Evolutionary conservation across 1,140 invertebrate genomes (phyloP).

Genomic region (Papilio glaucus): DNA sequence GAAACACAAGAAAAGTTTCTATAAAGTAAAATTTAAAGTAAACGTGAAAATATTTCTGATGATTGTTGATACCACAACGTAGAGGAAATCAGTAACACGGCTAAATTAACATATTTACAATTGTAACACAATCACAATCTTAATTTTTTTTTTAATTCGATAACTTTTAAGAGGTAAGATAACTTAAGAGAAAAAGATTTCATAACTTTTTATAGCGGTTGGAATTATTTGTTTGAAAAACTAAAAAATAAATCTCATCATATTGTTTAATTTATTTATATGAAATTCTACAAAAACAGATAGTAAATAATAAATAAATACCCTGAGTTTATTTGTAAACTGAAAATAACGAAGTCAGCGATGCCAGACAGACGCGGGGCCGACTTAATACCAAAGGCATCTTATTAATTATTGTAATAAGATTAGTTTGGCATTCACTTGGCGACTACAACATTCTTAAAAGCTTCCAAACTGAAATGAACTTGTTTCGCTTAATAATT

Average conservation of each 20-base stretch:
- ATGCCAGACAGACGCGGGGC: neutral
- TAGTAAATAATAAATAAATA: neutral
- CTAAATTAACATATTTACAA: too few species aligned
- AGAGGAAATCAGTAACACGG: too few species aligned
- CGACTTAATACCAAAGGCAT: conserved; percentile 14
- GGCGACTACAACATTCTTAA: conserved; percentile 29
- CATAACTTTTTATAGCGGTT: too few species aligned
- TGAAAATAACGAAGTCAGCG: conserved; percentile 2
- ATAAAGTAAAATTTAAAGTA: too few species aligned
- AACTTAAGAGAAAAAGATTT: too few species aligned
- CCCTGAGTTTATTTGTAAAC: neutral
- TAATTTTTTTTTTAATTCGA: too few species aligned
- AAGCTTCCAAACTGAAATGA: conserved; percentile 13
- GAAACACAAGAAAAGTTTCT: too few species aligned
- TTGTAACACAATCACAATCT: too few species aligned
- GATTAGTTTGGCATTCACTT: conserved; percentile 23
- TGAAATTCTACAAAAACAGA: neutral
- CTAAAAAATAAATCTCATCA: neutral
- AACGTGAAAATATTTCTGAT: too few species aligned
- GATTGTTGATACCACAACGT: too few species aligned
- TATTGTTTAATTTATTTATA: neutral
- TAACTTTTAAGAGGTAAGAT: too few species aligned
- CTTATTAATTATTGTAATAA: conserved; percentile 28
- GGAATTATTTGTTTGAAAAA: too few species aligned
- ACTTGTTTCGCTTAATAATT: conserved; percentile 21